phyloP scores from a whole-genome alignment of 2,797 vertebrate species.

The Setipinna tenuifilis region DNA sequence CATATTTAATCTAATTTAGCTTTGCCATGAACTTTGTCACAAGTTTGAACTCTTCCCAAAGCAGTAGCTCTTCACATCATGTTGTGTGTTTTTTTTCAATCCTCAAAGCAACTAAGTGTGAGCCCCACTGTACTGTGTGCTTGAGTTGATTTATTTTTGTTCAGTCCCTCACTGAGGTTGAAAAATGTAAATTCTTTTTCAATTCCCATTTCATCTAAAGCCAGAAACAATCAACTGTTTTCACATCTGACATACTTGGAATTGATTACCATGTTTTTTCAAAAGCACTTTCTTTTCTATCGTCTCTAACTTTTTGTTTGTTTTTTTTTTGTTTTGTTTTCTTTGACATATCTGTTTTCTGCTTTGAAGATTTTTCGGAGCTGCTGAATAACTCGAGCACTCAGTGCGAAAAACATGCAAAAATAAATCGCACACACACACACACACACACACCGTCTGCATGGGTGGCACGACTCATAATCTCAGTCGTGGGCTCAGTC shows the following conservation, averaged over 20 bases:
- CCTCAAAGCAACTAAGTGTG: too few species aligned
- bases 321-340: too few species aligned
- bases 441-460: neutral
- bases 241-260: neutral
- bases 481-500: neutral
- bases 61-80: neutral
- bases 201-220: neutral
- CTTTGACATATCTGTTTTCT: neutral
- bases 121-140: too few species aligned
- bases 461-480: neutral
- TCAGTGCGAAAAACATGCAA: neutral
- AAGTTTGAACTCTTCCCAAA: neutral
- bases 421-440: neutral
- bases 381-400: neutral
- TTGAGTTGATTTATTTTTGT: neutral
- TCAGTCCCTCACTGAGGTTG: neutral
- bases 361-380: neutral
- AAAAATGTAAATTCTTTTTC: neutral
- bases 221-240: neutral
- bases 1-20: too few species aligned
- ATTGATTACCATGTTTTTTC: too few species aligned
- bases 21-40: too few species aligned
- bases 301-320: neutral
- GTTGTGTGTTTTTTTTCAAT: neutral
- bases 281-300: neutral